Evolutionary conservation across 2,113 vertebrate species (phyloP).

Genomic region (Nymphicus hollandicus): DNA sequence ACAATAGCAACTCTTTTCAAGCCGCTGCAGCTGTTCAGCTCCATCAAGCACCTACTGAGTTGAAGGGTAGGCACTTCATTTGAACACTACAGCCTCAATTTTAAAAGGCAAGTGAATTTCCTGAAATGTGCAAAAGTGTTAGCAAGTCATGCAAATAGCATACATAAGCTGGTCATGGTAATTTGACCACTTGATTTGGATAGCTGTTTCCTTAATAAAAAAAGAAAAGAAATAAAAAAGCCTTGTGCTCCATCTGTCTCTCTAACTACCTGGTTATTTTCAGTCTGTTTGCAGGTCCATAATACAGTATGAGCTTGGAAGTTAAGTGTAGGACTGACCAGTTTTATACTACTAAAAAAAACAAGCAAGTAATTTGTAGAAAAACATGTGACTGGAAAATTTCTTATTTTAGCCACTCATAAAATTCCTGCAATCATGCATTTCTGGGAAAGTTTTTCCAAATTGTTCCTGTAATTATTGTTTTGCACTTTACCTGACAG

Average conservation of each 20-base stretch:
- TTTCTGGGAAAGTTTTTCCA: background rate
- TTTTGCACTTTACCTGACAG: background rate
- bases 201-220: background rate
- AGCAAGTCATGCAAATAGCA: slow-evolving; percentile 21
- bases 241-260: background rate
- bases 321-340: background rate
- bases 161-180: background rate
- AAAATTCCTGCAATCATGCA: background rate
- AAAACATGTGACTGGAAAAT: background rate
- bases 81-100: slow-evolving; percentile 13
- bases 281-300: background rate
- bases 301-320: background rate
- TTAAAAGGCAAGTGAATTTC: slow-evolving; percentile 54
- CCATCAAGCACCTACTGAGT: slow-evolving; percentile 64
- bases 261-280: background rate
- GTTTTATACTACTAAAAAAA: background rate
- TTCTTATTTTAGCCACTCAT: background rate
- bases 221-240: background rate
- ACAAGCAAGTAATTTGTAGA: background rate
- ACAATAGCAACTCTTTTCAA: slow-evolving; percentile 66
- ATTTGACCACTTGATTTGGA: slow-evolving; percentile 26
- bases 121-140: slow-evolving; percentile 40
- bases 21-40: slow-evolving; percentile 62
- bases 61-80: slow-evolving; percentile 57
- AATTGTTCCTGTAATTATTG: background rate